Base-by-base conservation (phyloP, 1,140 invertebrate genomes). In the Lethocerus indicus region DNA sequence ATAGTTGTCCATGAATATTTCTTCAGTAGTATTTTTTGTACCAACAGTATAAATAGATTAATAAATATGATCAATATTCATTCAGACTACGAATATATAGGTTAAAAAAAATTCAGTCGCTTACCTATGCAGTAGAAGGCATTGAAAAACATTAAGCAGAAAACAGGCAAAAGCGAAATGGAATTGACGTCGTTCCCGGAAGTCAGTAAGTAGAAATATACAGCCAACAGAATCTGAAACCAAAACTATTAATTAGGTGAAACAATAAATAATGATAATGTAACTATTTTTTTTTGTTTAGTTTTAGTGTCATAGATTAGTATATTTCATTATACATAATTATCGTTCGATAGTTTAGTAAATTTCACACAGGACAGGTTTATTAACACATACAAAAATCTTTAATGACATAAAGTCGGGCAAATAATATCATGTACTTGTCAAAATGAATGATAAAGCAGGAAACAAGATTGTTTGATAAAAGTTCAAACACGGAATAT, bases 171-270 rank as follows among this genome's bases (percentile, higher is more conserved):
- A 39, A 27, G 45, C 16, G 32, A 32, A 4, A 53, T 9, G 37
- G 20, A 16, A 13, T 41, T 16, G 1, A 45, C 27, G 21, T 53
- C 47, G 18, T 26, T 23, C 18, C 24, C 26, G 14, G 9, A 3
- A 27, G 35, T 9, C 39, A 36, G 7, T 16, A 53, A 28, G 40
- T 36, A 53, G 25, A 53, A 53, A 28, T 49, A 53, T 16, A 53
- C 24, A 14, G 32, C 27, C 5, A 53, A 36, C 13, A 49, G 7
- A 14, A 26, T 26, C 52, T 53, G 29, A 21, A 44, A 49, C 13
- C 32, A 26, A 20, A 48, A 37, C 32, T 18, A 46, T 20, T 16
- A 9, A 6, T 27, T 3, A n/a, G 14, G 5, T n/a, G 28, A 26
- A 3, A n/a, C 25, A 2, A 16, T 12, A n/a, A n/a, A 12, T 14